Conservation (phyloP, 2,113 vertebrate species). For the Megaptera novaeangliae region DNA sequence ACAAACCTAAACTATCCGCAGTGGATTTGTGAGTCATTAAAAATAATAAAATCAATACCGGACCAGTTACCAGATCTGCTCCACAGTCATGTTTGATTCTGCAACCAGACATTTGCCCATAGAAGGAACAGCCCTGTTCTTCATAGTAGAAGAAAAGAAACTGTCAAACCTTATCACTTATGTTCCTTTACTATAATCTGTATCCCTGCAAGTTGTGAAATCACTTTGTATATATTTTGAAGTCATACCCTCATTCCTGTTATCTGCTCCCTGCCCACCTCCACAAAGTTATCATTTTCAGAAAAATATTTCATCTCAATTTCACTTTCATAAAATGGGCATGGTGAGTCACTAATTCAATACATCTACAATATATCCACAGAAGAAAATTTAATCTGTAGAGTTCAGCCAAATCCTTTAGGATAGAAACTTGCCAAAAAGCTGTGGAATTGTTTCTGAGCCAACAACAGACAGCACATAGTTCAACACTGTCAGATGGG, state of each 20-base stretch:
- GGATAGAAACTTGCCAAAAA: slow-evolving; percentile 42
- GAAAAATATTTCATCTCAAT: not conserved
- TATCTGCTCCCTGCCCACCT: not conserved
- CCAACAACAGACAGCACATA: not conserved
- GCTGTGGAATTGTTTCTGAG: not conserved
- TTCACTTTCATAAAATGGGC: not conserved
- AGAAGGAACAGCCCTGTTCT: not conserved
- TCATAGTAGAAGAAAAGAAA: not conserved
- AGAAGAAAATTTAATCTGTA: slow-evolving; percentile 47
- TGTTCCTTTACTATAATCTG: not conserved
- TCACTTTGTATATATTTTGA: not conserved
- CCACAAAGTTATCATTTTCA: not conserved
- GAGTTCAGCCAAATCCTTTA: slow-evolving; percentile 36
- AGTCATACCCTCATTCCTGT: not conserved
- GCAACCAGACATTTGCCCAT: not conserved
- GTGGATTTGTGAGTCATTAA: not conserved
- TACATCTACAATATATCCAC: not conserved
- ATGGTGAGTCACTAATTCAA: not conserved
- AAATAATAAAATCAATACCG: not conserved
- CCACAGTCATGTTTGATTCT: not conserved
- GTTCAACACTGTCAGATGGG: not conserved
- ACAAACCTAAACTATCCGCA: not conserved
- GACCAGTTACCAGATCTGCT: not conserved
- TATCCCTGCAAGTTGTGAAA: not conserved
- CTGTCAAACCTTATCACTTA: not conserved